Conservation (phyloP, 2,797 vertebrate genomes). For the Sebastes baramenuke region DNA sequence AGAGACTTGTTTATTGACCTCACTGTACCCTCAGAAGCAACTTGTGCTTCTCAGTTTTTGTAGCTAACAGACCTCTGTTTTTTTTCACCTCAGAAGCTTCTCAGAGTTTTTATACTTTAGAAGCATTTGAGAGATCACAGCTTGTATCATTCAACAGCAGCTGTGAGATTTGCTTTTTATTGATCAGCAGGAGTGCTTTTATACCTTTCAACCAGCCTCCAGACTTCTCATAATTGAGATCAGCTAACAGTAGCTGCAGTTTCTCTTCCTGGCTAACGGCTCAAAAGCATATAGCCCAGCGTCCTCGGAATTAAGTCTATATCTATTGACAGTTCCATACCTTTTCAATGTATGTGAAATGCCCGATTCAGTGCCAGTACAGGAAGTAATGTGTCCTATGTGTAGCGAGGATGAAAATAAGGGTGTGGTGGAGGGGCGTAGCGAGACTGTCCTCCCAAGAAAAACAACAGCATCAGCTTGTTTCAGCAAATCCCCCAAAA, state of each 20-base stretch:
- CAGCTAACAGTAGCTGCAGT: background rate
- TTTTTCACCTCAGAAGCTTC: background rate
- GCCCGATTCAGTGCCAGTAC: background rate
- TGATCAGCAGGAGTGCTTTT: background rate
- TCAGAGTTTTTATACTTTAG: background rate
- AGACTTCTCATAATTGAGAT: background rate
- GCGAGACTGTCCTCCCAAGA: background rate
- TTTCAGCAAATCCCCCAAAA: background rate
- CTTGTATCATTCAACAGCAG: background rate
- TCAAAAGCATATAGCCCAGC: background rate
- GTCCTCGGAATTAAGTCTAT: background rate
- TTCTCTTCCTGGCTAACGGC: background rate
- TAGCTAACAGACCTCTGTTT: background rate
- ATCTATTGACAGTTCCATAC: background rate
- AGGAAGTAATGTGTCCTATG: background rate
- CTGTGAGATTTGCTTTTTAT: background rate
- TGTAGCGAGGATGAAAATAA: background rate
- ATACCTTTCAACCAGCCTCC: background rate
- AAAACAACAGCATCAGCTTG: background rate
- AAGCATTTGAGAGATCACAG: background rate
- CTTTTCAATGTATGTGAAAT: background rate
- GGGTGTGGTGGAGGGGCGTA: background rate
- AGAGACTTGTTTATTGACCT: constrained; percentile 17
- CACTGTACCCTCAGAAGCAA: background rate
- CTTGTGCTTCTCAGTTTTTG: background rate